Base-by-base conservation (phyloP, 2,113 vertebrate species). In the Myodes glareolus region DNA sequence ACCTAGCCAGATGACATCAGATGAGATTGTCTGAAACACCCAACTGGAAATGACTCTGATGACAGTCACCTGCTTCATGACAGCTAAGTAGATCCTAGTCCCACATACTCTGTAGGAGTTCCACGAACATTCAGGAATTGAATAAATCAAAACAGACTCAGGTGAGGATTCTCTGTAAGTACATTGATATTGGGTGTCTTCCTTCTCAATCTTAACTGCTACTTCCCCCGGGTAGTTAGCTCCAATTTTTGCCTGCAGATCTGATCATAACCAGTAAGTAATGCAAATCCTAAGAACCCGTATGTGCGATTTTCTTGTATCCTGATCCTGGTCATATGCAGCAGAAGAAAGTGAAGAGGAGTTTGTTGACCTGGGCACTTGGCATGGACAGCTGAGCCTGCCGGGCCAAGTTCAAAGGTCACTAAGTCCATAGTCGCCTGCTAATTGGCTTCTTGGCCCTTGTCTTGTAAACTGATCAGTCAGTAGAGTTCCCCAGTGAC, bases 391-490 rank as follows among this genome's bases (percentile, higher is more conserved):
- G 29, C 23, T 25, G 16, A 91, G 92, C 63, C 47, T 23, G 23
- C 68, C 89, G 96, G 94, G 93, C 96, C 98, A 98, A 98, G 95
- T 97, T 94, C 96, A 97, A 97, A 80, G 50, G 88, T 76, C 39
- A n/a, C 52, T 13, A 50, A 42, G 25, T 17, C 42, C n/a, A 77
- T 12, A 25, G 5, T 33, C 29, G n/a, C 33, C 80, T 90, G 10
- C 31, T 63, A 31, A 0, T 0, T 17, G 67, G 39, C 68, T 90
- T 81, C 84, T 73, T 55, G 29, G 55, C 63, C 42, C 31, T 39
- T 16, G 0, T 73, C 55, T 45, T 50, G 4, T 3, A 8, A 12
- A 36, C 25, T 12, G 12, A n/a, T 27, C 23, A 61, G 1, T 17
- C 61, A 23, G 9, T 29, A 33, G 75, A 61, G 8, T 45, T 31